A percentile compares a stretch with the other conserved stretches of the same genome.
Conservation (phyloP, 2,113 vertebrate genomes). For the Gymnocephalus cernua region DNA sequence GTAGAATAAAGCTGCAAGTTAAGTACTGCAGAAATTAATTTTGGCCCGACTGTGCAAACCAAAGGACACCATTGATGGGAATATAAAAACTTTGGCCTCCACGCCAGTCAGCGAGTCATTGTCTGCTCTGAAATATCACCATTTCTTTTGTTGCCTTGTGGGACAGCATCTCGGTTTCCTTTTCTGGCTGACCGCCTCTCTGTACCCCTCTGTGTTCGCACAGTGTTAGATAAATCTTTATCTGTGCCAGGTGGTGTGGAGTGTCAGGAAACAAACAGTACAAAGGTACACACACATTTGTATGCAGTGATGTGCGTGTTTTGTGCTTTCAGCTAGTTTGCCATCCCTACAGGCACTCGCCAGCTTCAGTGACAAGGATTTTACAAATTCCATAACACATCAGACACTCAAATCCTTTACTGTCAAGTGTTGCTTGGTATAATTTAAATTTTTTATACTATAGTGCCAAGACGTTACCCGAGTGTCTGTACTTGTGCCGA, state of each 20-base stretch:
- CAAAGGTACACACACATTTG: slow-evolving; percentile 28
- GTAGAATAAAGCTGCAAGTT: slow-evolving; percentile 27
- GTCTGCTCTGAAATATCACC: slow-evolving; percentile 35
- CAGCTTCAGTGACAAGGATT: slow-evolving; percentile 2
- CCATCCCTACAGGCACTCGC: background rate
- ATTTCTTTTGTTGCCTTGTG: slow-evolving; percentile 25
- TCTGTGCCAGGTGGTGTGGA: slow-evolving; percentile 30
- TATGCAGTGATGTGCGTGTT: slow-evolving; percentile 15
- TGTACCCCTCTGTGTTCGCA: slow-evolving; percentile 26
- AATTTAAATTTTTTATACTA: background rate
- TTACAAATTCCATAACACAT: background rate
- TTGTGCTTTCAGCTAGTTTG: slow-evolving; percentile 19
- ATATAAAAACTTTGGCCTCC: slow-evolving; percentile 19
- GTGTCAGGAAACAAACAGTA: slow-evolving; percentile 38
- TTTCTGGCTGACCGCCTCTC: slow-evolving; percentile 40
- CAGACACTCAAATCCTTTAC: background rate
- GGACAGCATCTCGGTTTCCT: slow-evolving; percentile 37
- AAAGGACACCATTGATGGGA: slow-evolving; percentile 5
- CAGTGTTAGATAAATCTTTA: slow-evolving; percentile 56
- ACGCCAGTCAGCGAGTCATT: background rate
- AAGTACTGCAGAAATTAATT: slow-evolving; percentile 32
- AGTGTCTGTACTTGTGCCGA: background rate
- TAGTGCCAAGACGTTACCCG: background rate
- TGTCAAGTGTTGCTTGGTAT: background rate
- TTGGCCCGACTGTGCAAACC: background rate